phyloP scores from a whole-genome alignment of 2,113 vertebrate genomes.

The Zingel zingel region DNA sequence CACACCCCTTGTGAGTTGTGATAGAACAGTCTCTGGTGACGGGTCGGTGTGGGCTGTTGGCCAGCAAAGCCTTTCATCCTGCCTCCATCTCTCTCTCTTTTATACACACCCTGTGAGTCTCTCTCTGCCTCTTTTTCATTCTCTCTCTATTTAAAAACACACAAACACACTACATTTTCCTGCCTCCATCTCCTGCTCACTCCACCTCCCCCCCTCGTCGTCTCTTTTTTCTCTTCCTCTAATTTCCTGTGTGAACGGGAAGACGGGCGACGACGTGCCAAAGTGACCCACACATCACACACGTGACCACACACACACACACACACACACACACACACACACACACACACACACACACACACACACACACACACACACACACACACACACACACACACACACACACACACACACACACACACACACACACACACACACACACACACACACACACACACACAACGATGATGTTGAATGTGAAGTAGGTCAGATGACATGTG shows the following conservation, averaged over 20 bases:
- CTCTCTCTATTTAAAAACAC: conserved; percentile 14
- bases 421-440: background rate
- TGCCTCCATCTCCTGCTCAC: background rate
- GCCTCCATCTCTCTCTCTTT: conserved; percentile 2
- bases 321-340: background rate
- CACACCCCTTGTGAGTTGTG: conserved; percentile 36
- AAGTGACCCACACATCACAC: conserved; percentile 39
- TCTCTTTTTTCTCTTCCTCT: conserved; percentile 15
- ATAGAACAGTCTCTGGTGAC: conserved; percentile 40
- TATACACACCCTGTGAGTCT: background rate
- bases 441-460: background rate
- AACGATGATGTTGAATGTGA: conserved; percentile 34
- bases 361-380: background rate
- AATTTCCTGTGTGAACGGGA: conserved; percentile 47
- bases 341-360: too few relatives aligned
- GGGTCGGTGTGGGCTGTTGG: conserved; percentile 44
- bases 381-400: conserved; percentile 47
- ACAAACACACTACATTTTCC: conserved; percentile 30
- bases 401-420: too few relatives aligned
- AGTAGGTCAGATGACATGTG: conserved; percentile 61
- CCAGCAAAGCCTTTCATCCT: conserved; percentile 58
- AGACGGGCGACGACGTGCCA: conserved; percentile 28
- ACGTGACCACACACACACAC: conserved; percentile 11
- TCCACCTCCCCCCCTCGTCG: background rate
- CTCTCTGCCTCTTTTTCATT: conserved; percentile 25